Base-by-base conservation (phyloP, 2,888 invertebrate species). In the Ypsolopha sequella region DNA sequence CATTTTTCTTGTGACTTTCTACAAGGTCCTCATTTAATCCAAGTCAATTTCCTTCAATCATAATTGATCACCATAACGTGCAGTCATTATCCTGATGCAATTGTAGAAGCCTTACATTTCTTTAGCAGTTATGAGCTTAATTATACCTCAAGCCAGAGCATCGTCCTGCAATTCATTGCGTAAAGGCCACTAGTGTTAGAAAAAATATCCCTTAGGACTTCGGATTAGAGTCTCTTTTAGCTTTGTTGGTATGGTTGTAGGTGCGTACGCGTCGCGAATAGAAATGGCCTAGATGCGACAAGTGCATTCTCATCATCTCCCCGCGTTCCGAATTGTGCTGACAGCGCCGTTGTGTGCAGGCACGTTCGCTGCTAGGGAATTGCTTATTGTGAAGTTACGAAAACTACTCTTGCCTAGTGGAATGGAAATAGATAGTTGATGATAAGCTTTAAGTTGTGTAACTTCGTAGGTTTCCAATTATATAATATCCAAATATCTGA, bases 201-300 rank as follows among this genome's bases (percentile, higher is more conserved):
- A 2, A 24, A 24, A 11, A 43, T 43, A 13, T 2, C 43, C 43
- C 13, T 43, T 11, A 43, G 2, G 3, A 6, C 11, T 7, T 2
- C 4, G 8, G 6, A 4, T 13, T 43, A 43, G 43, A 43, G 10
- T 13, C 7, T 10, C 43, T n/a, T 13, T 4, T 8, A 43, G 13
- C 13, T 43, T 43, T 24, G 24, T 24, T 24, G 4, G 24, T 24
- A 24, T 24, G 24, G 2, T 24, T 24, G 24, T 24, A 24, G 13
- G 43, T 43, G 43, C 43, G 41, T 48, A 41, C 50, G 50, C 11
- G 41, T 33, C 35, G 50, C 7, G 50, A 50, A 50, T 50, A 41
- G 7, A 10, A 33, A 50, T 41, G 41, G 41, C 50, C 50, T 43
- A 50, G 50, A 34, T 50, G 50, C 13, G 50, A 50, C 43, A 36